Evolutionary conservation across 2,888 invertebrate genomes (phyloP).

Genomic region (Philereme vetulata): DNA sequence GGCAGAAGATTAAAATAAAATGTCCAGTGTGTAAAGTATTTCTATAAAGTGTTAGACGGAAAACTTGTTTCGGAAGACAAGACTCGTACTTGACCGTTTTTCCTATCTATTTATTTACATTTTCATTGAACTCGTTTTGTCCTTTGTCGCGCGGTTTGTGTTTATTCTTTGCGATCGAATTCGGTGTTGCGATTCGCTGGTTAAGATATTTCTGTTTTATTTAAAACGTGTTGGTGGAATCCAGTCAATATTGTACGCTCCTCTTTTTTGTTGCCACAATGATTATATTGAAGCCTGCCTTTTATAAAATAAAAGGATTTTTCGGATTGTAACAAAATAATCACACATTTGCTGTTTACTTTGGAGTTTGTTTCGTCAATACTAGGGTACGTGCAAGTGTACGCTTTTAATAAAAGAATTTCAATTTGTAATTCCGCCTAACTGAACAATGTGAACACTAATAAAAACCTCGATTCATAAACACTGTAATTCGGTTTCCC

Average conservation of each 20-base stretch:
- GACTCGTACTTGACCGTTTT: not conserved
- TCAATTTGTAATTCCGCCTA: constrained; percentile 14
- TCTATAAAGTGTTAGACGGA: no score
- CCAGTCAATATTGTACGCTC: constrained; percentile 4
- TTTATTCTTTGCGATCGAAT: constrained; percentile 29
- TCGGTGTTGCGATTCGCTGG: constrained; percentile 18
- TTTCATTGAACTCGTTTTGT: constrained; percentile 32
- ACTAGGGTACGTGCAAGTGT: not conserved
- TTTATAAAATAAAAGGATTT: not conserved
- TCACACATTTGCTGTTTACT: not conserved
- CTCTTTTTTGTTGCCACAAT: not conserved
- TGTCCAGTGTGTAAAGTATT: no score
- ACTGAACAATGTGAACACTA: constrained; percentile 23
- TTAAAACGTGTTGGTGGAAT: not conserved
- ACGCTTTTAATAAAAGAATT: not conserved
- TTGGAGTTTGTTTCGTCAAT: not conserved
- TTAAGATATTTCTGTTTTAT: constrained; percentile 8
- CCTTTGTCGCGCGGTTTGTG: constrained; percentile 29
- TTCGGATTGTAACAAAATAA: not conserved
- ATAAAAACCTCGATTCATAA: constrained; percentile 27
- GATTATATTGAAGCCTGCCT: no score
- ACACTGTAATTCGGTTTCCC: constrained; percentile 29
- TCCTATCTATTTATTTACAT: constrained; percentile 29
- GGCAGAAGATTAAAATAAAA: no score
- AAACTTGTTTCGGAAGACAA: no score